Evolutionary conservation across 92 coral and sea anemone species (phyloP).

Genomic region (Palythoa caribaeorum): DNA sequence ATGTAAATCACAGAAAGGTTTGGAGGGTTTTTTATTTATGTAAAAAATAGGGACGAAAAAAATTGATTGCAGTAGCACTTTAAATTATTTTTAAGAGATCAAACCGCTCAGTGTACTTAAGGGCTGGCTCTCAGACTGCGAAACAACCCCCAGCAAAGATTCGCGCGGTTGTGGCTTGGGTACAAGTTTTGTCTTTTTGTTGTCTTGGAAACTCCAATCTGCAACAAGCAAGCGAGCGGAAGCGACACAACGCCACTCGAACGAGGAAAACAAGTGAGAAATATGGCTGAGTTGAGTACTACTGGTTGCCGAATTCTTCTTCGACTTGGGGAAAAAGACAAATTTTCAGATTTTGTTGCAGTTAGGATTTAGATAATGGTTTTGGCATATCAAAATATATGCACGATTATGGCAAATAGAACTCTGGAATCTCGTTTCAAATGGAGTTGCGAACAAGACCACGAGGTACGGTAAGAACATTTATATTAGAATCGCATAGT

Average conservation of each 20-base stretch:
- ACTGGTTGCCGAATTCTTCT: background rate
- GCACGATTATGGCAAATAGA: background rate
- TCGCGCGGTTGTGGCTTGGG: background rate
- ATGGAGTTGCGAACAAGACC: background rate
- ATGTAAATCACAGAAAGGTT: no score
- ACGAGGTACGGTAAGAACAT: background rate
- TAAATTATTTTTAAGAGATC: no score
- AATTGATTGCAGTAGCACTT: no score
- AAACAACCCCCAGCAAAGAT: slow-evolving; percentile 8
- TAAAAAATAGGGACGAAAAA: no score
- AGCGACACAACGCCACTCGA: background rate
- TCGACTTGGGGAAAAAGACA: background rate
- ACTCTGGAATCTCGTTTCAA: background rate
- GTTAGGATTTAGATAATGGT: background rate
- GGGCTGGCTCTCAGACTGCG: background rate
- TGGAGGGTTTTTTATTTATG: no score
- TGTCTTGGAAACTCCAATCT: slow-evolving; percentile 3
- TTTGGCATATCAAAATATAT: background rate
- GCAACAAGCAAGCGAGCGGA: background rate
- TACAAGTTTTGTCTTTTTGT: background rate
- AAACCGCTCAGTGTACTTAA: background rate
- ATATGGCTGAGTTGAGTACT: slow-evolving; percentile 2
- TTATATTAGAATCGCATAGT: no score
- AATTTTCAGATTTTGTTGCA: background rate
- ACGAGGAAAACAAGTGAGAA: background rate